Percentiles rank a stretch among this genome's conserved stretches.
These are phyloP conservation scores for Rhynchomys soricoides DNA, from an alignment of 2,113 vertebrate species.

Conservation along the genomic window DNA sequence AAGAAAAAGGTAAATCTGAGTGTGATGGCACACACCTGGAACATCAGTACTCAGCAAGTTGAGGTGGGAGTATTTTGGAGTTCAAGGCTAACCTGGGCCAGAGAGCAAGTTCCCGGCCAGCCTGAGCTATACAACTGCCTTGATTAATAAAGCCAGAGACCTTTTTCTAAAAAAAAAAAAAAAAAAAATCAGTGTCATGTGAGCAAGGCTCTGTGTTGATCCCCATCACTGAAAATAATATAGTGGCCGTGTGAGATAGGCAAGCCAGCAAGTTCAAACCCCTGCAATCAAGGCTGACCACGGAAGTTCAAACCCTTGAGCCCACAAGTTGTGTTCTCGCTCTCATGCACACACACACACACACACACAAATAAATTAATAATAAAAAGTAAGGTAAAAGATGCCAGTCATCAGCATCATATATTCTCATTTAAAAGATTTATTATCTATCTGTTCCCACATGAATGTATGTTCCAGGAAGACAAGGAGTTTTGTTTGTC, in stretches of 20 bases:
- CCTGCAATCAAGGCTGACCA: background rate
- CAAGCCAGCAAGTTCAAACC: background rate
- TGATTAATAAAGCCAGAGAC: background rate
- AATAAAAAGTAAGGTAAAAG: background rate
- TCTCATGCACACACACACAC: background rate
- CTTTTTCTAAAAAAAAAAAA: background rate
- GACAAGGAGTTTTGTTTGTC: constrained; percentile 2
- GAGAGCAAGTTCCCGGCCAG: background rate
- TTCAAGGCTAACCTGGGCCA: background rate
- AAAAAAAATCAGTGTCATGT: too few relatives aligned
- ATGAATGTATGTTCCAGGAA: background rate
- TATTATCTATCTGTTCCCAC: background rate
- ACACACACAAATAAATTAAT: background rate
- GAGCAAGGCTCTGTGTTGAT: background rate
- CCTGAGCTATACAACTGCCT: background rate
- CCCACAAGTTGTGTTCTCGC: background rate
- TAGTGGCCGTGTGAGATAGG: background rate
- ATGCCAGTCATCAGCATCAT: background rate
- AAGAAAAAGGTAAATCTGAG: background rate
- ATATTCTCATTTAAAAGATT: constrained; percentile 2
- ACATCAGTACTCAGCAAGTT: background rate
- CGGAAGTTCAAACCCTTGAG: background rate
- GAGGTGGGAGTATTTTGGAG: background rate
- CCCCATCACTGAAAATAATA: background rate
- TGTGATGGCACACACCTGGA: too few relatives aligned